Percentiles rank a stretch among this genome's conserved stretches.
These are phyloP conservation scores for Andrena bucephala DNA, from an alignment of 2,888 invertebrate genomes.

Conservation along the genomic window DNA sequence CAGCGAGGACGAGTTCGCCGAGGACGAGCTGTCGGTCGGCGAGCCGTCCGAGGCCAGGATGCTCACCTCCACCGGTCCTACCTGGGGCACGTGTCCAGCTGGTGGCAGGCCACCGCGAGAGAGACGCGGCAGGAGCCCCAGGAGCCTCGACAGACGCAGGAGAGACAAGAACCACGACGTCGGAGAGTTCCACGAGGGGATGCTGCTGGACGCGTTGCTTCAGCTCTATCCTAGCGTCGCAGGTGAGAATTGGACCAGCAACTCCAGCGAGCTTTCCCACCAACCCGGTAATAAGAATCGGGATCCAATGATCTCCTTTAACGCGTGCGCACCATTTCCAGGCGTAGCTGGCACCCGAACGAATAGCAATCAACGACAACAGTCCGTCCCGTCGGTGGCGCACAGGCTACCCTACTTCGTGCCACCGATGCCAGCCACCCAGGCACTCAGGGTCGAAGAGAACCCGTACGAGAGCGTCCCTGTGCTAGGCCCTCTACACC, in stretches of 20 bases:
- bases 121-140: conserved; percentile 85
- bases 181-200: conserved; percentile 93
- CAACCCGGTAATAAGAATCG: too few relatives aligned
- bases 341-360: conserved; percentile 81
- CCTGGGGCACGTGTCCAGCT: conserved; percentile 88
- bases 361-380: conserved; percentile 78
- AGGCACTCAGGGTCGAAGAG: conserved; percentile 83
- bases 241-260: conserved; percentile 80
- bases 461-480: conserved; percentile 90
- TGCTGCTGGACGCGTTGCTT: conserved; percentile 90
- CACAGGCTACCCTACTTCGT: conserved; percentile 83
- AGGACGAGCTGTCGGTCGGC: conserved; percentile 89
- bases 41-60: conserved; percentile 83
- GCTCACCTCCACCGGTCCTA: conserved; percentile 86
- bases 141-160: conserved; percentile 84
- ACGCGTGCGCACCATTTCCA: conserved; percentile 47
- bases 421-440: conserved; percentile 79
- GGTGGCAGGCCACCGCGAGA: conserved; percentile 87
- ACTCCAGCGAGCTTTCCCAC: not conserved
- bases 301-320: not conserved
- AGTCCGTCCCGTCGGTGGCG: conserved; percentile 81
- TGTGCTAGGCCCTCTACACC: conserved; percentile 87
- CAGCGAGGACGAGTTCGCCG: conserved; percentile 94
- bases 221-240: conserved; percentile 91
- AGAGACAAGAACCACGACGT: conserved; percentile 87